Base-by-base conservation (phyloP, 2,113 vertebrate species). In the Elaphurus davidianus region DNA sequence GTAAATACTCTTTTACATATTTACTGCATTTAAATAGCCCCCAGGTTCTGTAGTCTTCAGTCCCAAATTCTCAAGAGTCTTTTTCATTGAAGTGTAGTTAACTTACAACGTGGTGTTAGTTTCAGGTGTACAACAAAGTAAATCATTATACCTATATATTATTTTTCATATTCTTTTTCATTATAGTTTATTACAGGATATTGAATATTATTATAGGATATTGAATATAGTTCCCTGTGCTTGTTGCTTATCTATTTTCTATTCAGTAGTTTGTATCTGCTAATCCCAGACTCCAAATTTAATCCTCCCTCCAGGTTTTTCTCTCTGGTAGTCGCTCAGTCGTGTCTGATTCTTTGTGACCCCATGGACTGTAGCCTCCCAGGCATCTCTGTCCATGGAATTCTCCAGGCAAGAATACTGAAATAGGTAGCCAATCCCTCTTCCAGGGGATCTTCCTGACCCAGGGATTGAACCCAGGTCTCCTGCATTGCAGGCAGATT, bases 271-370 rank as follows among this genome's bases (percentile, higher is more conserved):
- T 82, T 82, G 50, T 25, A 54, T 54, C 33, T 82, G 33, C 79
- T 25, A 82, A 82, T 82, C 79, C 30, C 50, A 54, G 50, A 54
- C 19, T 54, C 33, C 50, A 36, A 25, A 54, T 54, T 36, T 36
- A 54, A 54, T 52, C 79, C 12, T 82, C 33, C 33, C 19, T 33
- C 11, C 30, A 21, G 16, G 14, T 12, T 43, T 43, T 36, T 76
- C 71, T 76, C 71, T 76, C 23, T 76, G 40, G 71, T 76, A 10
- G 9, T 59, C 6, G 0, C 57, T 25, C 36, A 74, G 36, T 43
- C 11, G 0, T 25, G 11, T 43, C 12, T 0, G 0, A 27, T 43
- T 27, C 12, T 43, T 43, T 43, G 71, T 40, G 23, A 28, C 6
- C 23, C 36, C 36, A 43, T 43, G 71, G 71, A 76, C 71, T 25